Conservation (phyloP, 2,797 vertebrate species). For the Heterohyrax brucei region DNA sequence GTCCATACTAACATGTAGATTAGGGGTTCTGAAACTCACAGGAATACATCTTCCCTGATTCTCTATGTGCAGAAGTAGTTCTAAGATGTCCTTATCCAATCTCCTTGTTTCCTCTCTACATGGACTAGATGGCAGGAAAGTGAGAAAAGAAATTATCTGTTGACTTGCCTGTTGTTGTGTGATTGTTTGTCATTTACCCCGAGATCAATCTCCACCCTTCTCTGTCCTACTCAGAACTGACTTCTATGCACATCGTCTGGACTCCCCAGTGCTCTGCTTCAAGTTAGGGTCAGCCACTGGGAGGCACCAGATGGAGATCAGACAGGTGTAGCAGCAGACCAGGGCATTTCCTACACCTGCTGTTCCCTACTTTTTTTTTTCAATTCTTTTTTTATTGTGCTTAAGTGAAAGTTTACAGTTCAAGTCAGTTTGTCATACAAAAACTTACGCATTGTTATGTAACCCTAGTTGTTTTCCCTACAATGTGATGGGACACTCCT, state of each 20-base stretch:
- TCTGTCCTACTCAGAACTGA: not conserved
- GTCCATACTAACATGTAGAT: not conserved
- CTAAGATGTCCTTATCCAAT: not conserved
- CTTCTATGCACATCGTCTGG: not conserved
- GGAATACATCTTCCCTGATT: not conserved
- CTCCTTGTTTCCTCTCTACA: not conserved
- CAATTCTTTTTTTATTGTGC: no score
- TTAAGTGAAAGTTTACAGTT: no score
- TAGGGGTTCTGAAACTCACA: not conserved
- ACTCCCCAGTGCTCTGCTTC: not conserved
- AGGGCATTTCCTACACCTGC: not conserved
- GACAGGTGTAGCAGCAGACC: not conserved
- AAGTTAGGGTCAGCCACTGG: not conserved
- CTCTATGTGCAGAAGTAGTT: not conserved
- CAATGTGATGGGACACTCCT: no score
- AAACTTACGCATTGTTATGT: no score
- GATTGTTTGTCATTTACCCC: not conserved
- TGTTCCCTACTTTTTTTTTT: not conserved
- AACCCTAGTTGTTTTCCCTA: no score
- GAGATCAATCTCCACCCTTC: not conserved
- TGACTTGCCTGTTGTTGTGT: not conserved
- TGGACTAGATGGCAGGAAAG: not conserved
- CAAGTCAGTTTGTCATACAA: no score
- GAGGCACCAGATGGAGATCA: not conserved
- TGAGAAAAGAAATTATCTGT: not conserved